phyloP scores from a whole-genome alignment of 2,888 invertebrate genomes.

The Acanthosepion pharaonis region DNA sequence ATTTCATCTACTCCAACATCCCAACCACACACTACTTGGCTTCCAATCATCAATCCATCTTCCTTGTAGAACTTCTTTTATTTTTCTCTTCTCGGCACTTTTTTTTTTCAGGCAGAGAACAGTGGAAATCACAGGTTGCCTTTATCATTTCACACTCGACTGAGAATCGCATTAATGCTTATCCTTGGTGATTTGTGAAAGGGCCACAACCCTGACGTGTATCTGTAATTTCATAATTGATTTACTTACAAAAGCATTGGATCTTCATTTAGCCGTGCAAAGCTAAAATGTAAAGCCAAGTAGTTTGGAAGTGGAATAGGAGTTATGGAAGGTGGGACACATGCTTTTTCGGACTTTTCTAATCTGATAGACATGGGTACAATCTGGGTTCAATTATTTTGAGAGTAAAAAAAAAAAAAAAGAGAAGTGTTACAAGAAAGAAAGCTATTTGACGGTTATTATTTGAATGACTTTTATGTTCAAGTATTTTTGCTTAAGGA shows the following conservation, averaged over 20 bases:
- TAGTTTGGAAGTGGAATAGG: background rate
- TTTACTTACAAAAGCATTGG: conserved; percentile 23
- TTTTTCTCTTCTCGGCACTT: background rate
- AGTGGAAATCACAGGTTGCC: background rate
- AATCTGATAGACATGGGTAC: background rate
- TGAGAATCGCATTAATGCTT: background rate
- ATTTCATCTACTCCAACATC: background rate
- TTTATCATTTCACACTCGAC: conserved; percentile 21
- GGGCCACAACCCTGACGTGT: background rate
- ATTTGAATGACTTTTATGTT: background rate
- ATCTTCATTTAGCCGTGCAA: conserved; percentile 39
- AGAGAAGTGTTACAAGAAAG: background rate
- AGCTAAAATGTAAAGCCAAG: background rate
- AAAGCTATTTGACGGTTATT: background rate
- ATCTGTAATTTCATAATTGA: conserved; percentile 36
- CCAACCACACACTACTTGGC: background rate
- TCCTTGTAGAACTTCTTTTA: background rate
- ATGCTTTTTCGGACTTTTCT: background rate
- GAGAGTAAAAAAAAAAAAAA: background rate
- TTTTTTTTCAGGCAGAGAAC: background rate
- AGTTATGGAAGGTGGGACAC: background rate
- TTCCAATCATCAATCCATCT: background rate
- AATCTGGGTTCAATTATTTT: background rate
- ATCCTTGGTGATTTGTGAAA: conserved; percentile 44
- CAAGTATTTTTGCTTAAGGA: background rate